Conservation (phyloP, 2,797 vertebrate genomes). For the Diceros bicornis region DNA sequence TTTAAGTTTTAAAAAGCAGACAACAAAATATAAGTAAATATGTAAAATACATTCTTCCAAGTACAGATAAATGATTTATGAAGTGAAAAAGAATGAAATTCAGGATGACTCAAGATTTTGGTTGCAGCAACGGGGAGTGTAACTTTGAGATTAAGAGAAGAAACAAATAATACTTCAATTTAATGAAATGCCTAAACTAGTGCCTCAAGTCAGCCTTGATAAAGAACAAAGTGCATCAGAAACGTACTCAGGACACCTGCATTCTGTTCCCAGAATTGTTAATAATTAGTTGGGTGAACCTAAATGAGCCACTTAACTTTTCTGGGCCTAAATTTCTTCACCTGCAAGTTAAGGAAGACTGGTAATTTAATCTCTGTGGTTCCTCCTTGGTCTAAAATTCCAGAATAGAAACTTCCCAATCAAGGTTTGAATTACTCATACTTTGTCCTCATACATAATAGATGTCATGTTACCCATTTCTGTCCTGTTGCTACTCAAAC, state of each 20-base stretch:
- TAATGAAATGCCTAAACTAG: background rate
- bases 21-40: background rate
- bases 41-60: background rate
- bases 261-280: background rate
- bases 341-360: background rate
- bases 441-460: background rate
- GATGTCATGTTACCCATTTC: background rate
- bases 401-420: background rate
- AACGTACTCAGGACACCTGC: background rate
- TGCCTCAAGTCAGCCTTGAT: background rate
- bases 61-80: background rate
- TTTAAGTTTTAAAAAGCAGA: conserved; percentile 2
- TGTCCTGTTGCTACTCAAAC: background rate
- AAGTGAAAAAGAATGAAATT: background rate
- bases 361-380: background rate
- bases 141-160: conserved; percentile 11
- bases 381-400: background rate
- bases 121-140: background rate
- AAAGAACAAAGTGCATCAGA: background rate
- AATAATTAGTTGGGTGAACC: background rate
- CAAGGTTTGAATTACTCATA: background rate
- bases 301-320: background rate
- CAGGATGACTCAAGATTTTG: background rate
- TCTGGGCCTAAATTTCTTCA: background rate
- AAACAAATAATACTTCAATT: background rate